Conservation (phyloP, 1,140 invertebrate genomes). For the Anadara kagoshimensis region DNA sequence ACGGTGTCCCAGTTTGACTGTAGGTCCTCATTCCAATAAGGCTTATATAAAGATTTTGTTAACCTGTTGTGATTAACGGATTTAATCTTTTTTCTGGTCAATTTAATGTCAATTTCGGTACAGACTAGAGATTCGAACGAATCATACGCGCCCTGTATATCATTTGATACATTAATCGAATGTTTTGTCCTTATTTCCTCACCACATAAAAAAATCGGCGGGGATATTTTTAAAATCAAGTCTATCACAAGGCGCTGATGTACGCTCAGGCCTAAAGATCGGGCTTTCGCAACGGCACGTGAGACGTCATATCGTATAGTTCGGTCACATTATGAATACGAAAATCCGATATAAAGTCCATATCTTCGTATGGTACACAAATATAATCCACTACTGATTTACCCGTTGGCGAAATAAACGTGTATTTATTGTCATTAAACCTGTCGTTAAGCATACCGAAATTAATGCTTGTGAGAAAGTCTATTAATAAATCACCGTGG, state of each 20-base stretch:
- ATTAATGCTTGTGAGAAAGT: constrained; percentile 25
- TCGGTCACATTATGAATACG: constrained; percentile 3
- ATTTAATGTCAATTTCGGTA: constrained; percentile 18
- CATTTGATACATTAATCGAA: not conserved
- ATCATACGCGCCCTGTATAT: constrained; percentile 29
- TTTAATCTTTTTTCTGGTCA: not conserved
- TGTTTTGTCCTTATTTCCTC: not conserved
- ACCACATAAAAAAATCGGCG: not conserved
- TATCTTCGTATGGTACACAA: constrained; percentile 17
- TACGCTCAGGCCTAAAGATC: constrained; percentile 6
- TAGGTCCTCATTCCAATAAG: constrained; percentile 21
- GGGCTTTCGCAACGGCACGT: not conserved
- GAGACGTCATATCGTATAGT: not conserved
- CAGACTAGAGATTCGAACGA: not conserved
- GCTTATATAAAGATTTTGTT: constrained; percentile 4
- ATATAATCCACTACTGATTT: constrained; percentile 34
- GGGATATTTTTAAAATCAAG: not conserved
- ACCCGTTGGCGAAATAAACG: constrained; percentile 20
- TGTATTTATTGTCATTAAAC: constrained; percentile 8
- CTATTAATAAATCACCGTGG: constrained; percentile 23
- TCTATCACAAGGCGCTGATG: not conserved
- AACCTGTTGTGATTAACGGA: not conserved
- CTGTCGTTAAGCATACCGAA: constrained; percentile 29
- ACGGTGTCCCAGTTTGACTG: not conserved
- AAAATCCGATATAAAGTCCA: constrained; percentile 9